phyloP scores from a whole-genome alignment of 2,113 vertebrate genomes.

The Phoxinus phoxinus region DNA sequence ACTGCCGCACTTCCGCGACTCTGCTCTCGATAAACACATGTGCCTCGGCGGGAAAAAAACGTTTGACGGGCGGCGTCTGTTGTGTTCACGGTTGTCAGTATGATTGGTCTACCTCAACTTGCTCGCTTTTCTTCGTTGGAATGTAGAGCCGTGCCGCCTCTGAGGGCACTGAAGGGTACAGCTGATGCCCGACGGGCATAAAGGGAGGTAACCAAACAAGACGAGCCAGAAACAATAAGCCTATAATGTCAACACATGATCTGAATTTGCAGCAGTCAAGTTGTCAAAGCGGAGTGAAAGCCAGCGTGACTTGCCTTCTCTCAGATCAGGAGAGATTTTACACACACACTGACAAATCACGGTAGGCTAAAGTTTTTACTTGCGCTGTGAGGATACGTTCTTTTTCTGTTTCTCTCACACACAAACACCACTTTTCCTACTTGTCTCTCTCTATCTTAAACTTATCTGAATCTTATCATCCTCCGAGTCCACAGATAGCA shows the following conservation, averaged over 20 bases:
- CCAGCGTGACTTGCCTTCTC: not conserved
- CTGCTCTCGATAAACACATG: not conserved
- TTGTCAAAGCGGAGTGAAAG: conserved; percentile 11
- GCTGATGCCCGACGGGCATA: conserved; percentile 1
- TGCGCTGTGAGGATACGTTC: not conserved
- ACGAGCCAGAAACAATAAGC: conserved; percentile 14
- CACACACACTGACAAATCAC: not conserved
- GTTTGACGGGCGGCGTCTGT: not conserved
- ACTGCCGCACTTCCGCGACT: not conserved
- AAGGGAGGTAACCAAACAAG: conserved; percentile 50
- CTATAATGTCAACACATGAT: conserved; percentile 55
- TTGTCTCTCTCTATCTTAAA: not conserved
- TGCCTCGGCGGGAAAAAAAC: not conserved
- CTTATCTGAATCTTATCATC: not conserved
- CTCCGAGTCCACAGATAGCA: not conserved
- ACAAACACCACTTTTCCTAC: not conserved
- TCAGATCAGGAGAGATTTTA: conserved; percentile 13
- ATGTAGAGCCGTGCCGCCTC: not conserved
- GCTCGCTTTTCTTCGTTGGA: not conserved
- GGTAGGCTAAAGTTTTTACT: conserved; percentile 15
- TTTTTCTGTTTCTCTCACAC: not conserved
- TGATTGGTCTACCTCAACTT: not conserved
- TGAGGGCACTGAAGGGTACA: not conserved
- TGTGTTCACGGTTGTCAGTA: not conserved
- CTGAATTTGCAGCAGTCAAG: conserved; percentile 24